A percentile compares a stretch with the other conserved stretches of the same genome.
Conservation (phyloP, 2,113 vertebrate species). For the Pyrgilauda ruficollis region DNA sequence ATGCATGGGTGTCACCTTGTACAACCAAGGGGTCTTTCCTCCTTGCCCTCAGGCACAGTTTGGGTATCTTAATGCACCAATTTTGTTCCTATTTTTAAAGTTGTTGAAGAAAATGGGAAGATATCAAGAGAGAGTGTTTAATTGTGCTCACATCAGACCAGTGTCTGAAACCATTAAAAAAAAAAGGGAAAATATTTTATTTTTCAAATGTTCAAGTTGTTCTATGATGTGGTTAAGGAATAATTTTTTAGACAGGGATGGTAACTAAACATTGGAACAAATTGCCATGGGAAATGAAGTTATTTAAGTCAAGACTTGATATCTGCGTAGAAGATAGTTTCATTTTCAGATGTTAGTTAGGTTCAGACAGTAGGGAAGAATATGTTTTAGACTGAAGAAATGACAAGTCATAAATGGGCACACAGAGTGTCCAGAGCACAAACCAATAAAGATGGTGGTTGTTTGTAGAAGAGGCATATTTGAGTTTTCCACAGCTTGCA, state of each 20-base stretch:
- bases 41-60: background rate
- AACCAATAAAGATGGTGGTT: fast-evolving
- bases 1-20: fast-evolving
- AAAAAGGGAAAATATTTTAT: background rate
- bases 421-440: background rate
- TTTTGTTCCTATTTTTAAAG: background rate
- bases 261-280: background rate
- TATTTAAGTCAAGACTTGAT: background rate
- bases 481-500: background rate
- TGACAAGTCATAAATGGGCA: background rate
- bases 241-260: background rate
- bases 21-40: background rate
- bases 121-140: background rate
- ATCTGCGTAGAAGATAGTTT: background rate
- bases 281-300: background rate
- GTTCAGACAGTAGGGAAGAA: background rate
- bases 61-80: background rate
- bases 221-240: background rate
- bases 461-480: background rate
- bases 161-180: background rate
- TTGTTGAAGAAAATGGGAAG: background rate
- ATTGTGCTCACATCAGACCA: background rate
- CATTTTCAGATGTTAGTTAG: background rate
- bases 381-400: background rate
- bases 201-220: background rate